These are phyloP conservation scores for Diadophis punctatus DNA, from an alignment of 2,113 vertebrate species.

Conservation along the genomic window DNA sequence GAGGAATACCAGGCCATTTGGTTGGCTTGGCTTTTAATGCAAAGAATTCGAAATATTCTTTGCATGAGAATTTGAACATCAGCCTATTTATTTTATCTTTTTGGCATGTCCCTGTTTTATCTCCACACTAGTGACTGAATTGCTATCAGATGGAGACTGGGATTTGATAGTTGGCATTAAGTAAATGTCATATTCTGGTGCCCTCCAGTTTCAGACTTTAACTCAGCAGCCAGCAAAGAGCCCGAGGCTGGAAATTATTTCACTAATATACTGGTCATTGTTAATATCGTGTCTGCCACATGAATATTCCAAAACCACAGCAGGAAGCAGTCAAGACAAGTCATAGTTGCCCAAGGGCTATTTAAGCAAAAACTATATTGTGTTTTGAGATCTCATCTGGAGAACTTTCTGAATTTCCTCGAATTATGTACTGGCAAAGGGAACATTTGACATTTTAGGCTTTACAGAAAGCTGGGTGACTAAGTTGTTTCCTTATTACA, in stretches of 20 bases:
- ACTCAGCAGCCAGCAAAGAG: conserved; percentile 2
- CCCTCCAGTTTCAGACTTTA: not conserved
- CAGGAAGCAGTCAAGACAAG: not conserved
- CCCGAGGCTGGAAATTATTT: not conserved
- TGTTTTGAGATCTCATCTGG: conserved; percentile 14
- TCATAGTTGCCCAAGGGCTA: not conserved
- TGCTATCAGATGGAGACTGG: not conserved
- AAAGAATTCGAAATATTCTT: not conserved
- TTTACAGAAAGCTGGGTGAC: not conserved
- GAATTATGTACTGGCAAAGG: not conserved
- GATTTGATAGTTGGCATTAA: not conserved
- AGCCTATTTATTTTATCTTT: not conserved
- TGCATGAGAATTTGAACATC: not conserved
- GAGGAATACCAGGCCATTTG: not conserved
- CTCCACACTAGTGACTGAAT: not conserved
- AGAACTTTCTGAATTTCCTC: not conserved
- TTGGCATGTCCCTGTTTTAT: not conserved
- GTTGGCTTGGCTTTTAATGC: not conserved
- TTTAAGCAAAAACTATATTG: not conserved
- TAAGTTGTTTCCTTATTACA: not conserved
- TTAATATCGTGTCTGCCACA: not conserved
- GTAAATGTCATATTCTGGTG: not conserved
- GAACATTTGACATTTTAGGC: not conserved
- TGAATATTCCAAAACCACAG: not conserved
- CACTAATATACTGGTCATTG: not conserved